These are phyloP conservation scores for Xestia rhomboidea DNA, from an alignment of 2,888 invertebrate species.

Conservation along the genomic window DNA sequence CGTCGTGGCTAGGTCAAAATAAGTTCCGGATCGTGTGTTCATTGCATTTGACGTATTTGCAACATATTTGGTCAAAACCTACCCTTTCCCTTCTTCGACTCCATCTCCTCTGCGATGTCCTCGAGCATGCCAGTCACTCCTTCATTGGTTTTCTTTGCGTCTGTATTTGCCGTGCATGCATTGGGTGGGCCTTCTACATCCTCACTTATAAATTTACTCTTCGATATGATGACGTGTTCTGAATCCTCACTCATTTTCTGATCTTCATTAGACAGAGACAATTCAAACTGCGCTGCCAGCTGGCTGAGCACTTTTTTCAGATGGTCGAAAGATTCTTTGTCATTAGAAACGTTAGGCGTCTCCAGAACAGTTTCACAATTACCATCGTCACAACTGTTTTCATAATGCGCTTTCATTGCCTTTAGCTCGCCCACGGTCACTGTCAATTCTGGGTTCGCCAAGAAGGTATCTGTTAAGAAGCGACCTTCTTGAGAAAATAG, in stretches of 20 bases:
- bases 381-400: conserved; percentile 74
- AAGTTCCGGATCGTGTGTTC: conserved; percentile 50
- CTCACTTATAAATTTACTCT: conserved; percentile 68
- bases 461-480: conserved; percentile 91
- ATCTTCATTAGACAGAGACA: conserved; percentile 79
- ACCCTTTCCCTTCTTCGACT: conserved; percentile 61
- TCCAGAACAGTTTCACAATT: conserved; percentile 75
- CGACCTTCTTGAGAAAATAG: conserved; percentile 95
- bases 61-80: conserved; percentile 67
- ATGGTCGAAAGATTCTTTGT: conserved; percentile 83
- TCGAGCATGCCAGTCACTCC: conserved; percentile 20
- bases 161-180: conserved; percentile 48
- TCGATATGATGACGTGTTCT: conserved; percentile 64
- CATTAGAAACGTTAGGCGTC: conserved; percentile 64
- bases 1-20: conserved; percentile 26
- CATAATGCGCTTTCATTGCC: conserved; percentile 78
- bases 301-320: conserved; percentile 86
- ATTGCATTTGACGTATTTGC: conserved; percentile 46
- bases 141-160: conserved; percentile 37
- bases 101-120: conserved; percentile 42
- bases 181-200: conserved; percentile 52
- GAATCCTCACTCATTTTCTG: conserved; percentile 64
- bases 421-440: conserved; percentile 89
- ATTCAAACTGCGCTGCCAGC: conserved; percentile 83
- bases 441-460: conserved; percentile 89